Base-by-base conservation (phyloP, 1,140 invertebrate genomes). In the Leptopilina clavipes region DNA sequence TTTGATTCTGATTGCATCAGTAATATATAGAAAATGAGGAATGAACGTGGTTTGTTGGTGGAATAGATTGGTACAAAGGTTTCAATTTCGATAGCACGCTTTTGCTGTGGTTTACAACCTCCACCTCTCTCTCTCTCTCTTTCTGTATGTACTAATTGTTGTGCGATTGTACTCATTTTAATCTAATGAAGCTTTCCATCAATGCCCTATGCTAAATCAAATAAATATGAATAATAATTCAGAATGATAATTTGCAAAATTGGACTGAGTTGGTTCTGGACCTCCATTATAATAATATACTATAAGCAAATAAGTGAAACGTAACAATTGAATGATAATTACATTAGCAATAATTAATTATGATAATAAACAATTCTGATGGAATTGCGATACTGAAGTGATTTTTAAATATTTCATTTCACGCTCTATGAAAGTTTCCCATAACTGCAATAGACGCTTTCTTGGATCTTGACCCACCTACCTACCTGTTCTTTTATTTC, bases 31-130 rank as follows among this genome's bases (percentile, higher is more conserved):
- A 65, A 65, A 65, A 65, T 31, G 59, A 31, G 22, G 25, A 65
- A 65, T 31, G 59, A 65, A 31, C n/a, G 11, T 31, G 25, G 22
- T 65, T 31, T 11, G 25, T 31, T 31, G 22, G 25, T 31, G 25
- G 22, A 65, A 65, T 65, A 65, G 11, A 65, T 65, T 65, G 59
- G 12, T 65, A 65, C 59, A 65, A 65, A 65, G 59, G 22, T 65
- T 31, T 31, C 59, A 65, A 65, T 65, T 65, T 65, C 59, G 59
- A 65, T 65, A 22, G 59, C 14, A 31, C 10, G 59, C 59, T 65
- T 31, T 65, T 65, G 59, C 11, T 65, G 59, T 65, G 59, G 59
- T 31, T 31, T 31, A 65, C 22, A 40, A 9, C 37, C 37, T 40
- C 8, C 9, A 1, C 0, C 37, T 9, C 8, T 9, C 8, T 9